Percentiles rank a stretch among this genome's conserved stretches.
phyloP scores from a whole-genome alignment of 1,140 invertebrate genomes.

The Camponotus vicinus region DNA sequence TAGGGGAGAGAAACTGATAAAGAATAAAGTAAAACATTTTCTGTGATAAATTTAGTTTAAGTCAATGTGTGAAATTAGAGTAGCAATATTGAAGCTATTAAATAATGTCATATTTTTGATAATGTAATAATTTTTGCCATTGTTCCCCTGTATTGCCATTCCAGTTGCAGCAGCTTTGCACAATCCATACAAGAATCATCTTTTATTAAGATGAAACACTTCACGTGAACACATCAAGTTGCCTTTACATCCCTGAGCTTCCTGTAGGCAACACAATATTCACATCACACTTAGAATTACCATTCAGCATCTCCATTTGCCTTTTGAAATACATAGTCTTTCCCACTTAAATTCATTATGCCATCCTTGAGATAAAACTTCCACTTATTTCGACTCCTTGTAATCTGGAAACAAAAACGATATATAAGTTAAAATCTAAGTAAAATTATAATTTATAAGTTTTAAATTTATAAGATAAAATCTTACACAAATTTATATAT shows the following conservation, averaged over 20 bases:
- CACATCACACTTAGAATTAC: constrained; percentile 86
- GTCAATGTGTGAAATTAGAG: background rate
- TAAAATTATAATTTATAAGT: too few relatives aligned
- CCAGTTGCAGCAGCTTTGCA: background rate
- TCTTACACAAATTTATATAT: too few relatives aligned
- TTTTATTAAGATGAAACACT: constrained; percentile 30
- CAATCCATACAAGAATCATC: constrained; percentile 42
- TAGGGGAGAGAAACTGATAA: background rate
- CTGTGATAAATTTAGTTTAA: background rate
- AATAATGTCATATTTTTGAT: constrained; percentile 15
- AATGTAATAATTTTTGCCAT: background rate
- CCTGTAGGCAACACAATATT: constrained; percentile 48
- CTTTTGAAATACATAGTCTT: constrained; percentile 99
- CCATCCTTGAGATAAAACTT: constrained; percentile 99
- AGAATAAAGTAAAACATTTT: background rate
- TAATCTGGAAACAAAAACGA: constrained; percentile 90
- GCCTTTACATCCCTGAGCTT: constrained; percentile 35
- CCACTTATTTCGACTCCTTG: constrained; percentile 99
- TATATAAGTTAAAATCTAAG: background rate
- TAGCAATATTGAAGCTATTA: background rate
- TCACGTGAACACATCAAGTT: constrained; percentile 67
- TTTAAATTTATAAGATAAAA: too few relatives aligned
- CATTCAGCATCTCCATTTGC: constrained; percentile 99
- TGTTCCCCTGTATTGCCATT: constrained; percentile 24
- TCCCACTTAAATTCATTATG: constrained; percentile 99